phyloP scores from a whole-genome alignment of 2,888 invertebrate species.

The Apamea monoglypha region DNA sequence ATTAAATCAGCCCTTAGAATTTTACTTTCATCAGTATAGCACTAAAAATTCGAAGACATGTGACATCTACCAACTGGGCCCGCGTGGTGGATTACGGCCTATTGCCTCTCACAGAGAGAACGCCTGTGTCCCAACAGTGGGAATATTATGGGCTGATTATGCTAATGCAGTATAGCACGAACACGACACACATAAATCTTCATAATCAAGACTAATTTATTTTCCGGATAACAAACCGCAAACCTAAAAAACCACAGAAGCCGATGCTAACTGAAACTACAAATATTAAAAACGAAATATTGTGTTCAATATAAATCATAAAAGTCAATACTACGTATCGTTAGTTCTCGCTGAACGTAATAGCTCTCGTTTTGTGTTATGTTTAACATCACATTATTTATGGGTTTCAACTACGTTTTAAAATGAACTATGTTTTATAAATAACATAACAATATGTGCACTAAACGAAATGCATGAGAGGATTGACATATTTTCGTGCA shows the following conservation, averaged over 20 bases:
- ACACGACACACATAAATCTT: neutral
- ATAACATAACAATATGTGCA: no score
- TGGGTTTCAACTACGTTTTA: slow-evolving; percentile 22
- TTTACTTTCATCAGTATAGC: neutral
- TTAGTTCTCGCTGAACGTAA: slow-evolving; percentile 18
- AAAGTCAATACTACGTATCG: slow-evolving; percentile 27
- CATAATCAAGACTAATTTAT: neutral
- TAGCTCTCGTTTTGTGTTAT: slow-evolving; percentile 8
- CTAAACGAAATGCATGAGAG: no score
- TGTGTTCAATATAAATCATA: slow-evolving; percentile 13
- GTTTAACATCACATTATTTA: slow-evolving; percentile 37
- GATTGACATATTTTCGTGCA: no score
- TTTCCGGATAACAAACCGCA: neutral
- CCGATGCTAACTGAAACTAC: slow-evolving; percentile 9
- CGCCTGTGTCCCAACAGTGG: no score
- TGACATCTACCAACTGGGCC: no score
- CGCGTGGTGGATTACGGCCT: no score
- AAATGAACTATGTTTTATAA: slow-evolving; percentile 19
- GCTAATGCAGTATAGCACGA: no score
- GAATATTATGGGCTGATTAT: no score
- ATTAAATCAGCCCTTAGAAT: neutral
- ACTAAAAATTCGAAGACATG: no score
- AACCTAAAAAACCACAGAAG: neutral
- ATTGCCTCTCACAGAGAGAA: no score
- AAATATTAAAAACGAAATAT: slow-evolving; percentile 29